phyloP scores from a whole-genome alignment of 2,113 vertebrate species.

The Pseudopodoces humilis region DNA sequence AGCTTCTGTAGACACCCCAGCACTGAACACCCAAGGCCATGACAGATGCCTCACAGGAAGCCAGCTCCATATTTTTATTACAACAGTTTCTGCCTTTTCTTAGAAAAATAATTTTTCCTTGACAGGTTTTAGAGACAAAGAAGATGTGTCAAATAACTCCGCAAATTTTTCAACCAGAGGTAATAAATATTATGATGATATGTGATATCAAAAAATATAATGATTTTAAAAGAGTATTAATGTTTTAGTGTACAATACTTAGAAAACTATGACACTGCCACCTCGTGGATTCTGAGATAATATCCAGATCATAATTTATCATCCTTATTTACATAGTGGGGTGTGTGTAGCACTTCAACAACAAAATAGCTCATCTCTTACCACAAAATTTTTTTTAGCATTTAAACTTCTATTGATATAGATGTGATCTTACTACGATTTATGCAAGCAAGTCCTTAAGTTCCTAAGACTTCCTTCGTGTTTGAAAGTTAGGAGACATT shows the following conservation, averaged over 20 bases:
- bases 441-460: background rate
- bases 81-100: background rate
- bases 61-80: background rate
- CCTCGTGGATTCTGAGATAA: constrained; percentile 69
- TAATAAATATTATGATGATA: constrained; percentile 50
- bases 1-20: background rate
- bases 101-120: background rate
- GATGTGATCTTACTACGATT: background rate
- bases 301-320: constrained; percentile 12
- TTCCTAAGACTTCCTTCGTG: background rate
- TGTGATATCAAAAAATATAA: background rate
- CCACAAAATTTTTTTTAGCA: background rate
- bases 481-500: background rate
- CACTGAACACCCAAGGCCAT: background rate
- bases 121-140: background rate
- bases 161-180: constrained; percentile 17
- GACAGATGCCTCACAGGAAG: background rate
- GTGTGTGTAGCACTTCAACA: background rate
- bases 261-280: constrained; percentile 68
- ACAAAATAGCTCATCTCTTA: background rate
- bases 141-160: background rate
- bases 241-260: constrained; percentile 37
- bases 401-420: background rate
- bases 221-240: constrained; percentile 4
- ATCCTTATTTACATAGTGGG: background rate